Conservation (phyloP, 2,797 vertebrate species). For the Microcaecilia unicolor region DNA sequence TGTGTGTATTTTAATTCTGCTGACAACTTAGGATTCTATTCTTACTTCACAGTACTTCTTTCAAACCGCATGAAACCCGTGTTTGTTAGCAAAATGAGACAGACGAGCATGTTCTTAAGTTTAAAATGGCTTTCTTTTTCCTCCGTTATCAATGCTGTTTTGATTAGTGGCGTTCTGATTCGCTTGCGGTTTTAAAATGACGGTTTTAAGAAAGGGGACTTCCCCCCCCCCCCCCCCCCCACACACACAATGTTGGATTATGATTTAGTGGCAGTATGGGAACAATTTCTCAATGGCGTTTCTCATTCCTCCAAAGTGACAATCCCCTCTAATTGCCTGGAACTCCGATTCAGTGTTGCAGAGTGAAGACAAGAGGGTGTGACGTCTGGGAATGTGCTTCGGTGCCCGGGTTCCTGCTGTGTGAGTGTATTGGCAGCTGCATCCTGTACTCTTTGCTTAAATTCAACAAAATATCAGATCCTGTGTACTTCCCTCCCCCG, state of each 20-base stretch:
- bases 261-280: background rate
- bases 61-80: too few species aligned
- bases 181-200: conserved; percentile 9
- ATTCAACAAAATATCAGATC: conserved; percentile 2
- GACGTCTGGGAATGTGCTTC: background rate
- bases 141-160: too few species aligned
- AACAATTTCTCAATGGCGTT: background rate
- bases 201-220: background rate
- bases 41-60: too few species aligned
- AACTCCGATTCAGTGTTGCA: conserved; percentile 21
- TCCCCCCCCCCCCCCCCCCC: too few species aligned
- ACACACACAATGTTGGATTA: background rate
- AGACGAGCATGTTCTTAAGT: too few species aligned
- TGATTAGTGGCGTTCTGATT: conserved; percentile 3
- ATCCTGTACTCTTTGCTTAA: conserved; percentile 21
- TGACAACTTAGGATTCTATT: too few species aligned
- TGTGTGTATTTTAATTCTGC: too few species aligned
- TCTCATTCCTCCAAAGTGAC: conserved; percentile 13
- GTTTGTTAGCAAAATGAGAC: too few species aligned
- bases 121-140: conserved; percentile 16
- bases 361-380: conserved; percentile 26
- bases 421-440: too few species aligned
- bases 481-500: conserved; percentile 9
- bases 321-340: conserved; percentile 13
- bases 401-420: too few species aligned